Evolutionary conservation across 1,140 invertebrate genomes (phyloP).

Genomic region (Zelostemma sp.): DNA sequence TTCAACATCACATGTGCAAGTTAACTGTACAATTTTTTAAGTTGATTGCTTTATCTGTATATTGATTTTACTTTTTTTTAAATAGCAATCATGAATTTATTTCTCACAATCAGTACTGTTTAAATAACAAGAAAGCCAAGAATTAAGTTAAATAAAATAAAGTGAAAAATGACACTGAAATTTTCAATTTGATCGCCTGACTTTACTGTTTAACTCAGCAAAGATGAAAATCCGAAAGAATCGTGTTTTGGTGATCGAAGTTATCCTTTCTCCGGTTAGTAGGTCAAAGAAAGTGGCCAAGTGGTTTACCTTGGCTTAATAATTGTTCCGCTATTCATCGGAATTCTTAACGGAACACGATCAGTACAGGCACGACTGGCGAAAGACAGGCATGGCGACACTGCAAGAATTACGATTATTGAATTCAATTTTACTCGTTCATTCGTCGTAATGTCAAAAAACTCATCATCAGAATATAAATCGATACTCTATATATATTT

Average conservation of each 20-base stretch:
- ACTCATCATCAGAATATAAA: too few relatives aligned
- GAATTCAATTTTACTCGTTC: too few relatives aligned
- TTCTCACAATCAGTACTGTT: too few relatives aligned
- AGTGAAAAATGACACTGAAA: background rate
- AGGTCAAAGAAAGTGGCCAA: conserved; percentile 68
- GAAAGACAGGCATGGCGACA: conserved; percentile 28
- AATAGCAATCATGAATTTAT: too few relatives aligned
- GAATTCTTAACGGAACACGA: conserved; percentile 43
- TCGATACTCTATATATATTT: too few relatives aligned
- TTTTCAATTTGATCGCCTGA: background rate
- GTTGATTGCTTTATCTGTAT: too few relatives aligned
- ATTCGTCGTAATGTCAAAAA: too few relatives aligned
- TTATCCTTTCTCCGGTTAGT: conserved; percentile 66
- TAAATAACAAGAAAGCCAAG: too few relatives aligned
- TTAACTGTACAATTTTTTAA: too few relatives aligned
- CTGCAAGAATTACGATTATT: background rate
- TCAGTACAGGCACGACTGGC: conserved; percentile 34
- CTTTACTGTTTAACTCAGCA: background rate
- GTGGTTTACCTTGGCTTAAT: conserved; percentile 67
- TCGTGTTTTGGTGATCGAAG: conserved; percentile 52
- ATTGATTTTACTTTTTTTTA: too few relatives aligned
- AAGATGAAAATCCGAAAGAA: conserved; percentile 26
- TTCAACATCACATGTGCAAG: too few relatives aligned
- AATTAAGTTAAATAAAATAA: too few relatives aligned
- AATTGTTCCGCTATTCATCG: conserved; percentile 52